Conservation (phyloP, 2,888 invertebrate species). For the Scaptomyza tumidula region DNA sequence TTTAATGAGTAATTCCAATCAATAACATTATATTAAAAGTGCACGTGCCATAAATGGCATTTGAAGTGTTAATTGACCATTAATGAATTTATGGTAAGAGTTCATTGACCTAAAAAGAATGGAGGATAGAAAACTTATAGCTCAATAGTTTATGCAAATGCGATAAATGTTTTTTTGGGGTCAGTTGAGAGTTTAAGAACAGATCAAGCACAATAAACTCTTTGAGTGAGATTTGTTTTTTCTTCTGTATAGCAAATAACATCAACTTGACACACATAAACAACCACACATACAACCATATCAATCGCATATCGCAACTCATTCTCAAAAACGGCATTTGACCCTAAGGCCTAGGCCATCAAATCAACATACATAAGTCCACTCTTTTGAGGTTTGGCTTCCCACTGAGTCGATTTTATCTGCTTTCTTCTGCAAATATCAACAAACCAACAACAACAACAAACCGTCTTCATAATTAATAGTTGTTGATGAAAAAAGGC, state of each 20-base stretch:
- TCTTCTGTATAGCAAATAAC: slow-evolving; percentile 2
- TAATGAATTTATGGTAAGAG: slow-evolving; percentile 30
- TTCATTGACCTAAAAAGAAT: slow-evolving; percentile 49
- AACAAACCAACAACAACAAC: slow-evolving; percentile 42
- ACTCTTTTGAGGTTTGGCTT: slow-evolving; percentile 16
- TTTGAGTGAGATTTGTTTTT: neutral
- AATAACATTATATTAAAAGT: slow-evolving; percentile 1
- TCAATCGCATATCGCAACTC: neutral
- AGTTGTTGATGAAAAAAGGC: slow-evolving; percentile 51
- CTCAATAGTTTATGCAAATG: slow-evolving; percentile 31
- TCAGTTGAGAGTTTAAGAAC: neutral
- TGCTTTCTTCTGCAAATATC: slow-evolving; percentile 64
- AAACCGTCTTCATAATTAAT: slow-evolving; percentile 64
- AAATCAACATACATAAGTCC: slow-evolving; percentile 39
- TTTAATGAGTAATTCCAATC: neutral
- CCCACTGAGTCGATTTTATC: slow-evolving; percentile 32
- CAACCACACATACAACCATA: no score
- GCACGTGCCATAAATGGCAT: slow-evolving; percentile 1
- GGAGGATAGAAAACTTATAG: slow-evolving; percentile 32
- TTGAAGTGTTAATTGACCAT: slow-evolving; percentile 4
- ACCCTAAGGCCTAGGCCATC: slow-evolving; percentile 62
- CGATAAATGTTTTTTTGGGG: slow-evolving; percentile 7
- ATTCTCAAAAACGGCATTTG: slow-evolving; percentile 34
- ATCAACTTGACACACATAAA: slow-evolving; percentile 44
- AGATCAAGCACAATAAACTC: neutral